These are phyloP conservation scores for Forbesichthys agassizii DNA, from an alignment of 2,113 vertebrate genomes.

Conservation along the genomic window DNA sequence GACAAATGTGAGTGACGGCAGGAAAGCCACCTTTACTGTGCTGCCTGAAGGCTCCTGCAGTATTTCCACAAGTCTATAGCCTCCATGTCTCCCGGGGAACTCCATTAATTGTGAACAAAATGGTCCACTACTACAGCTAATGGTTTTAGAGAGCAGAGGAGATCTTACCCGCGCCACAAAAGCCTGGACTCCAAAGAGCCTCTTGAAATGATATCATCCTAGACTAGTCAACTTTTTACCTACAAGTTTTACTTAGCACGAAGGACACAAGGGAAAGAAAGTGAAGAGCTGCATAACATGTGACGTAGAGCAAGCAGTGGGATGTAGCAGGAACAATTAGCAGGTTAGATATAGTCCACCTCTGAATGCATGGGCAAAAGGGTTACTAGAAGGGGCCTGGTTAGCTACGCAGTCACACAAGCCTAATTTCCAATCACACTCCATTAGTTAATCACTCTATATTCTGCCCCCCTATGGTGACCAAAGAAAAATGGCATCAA, in stretches of 20 bases:
- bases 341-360: constrained; percentile 89
- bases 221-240: constrained; percentile 28
- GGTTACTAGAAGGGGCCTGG: constrained; percentile 73
- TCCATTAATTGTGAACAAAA: constrained; percentile 77
- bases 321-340: constrained; percentile 49
- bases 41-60: constrained; percentile 71
- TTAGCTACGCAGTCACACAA: constrained; percentile 64
- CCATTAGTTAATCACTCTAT: constrained; percentile 93
- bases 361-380: constrained; percentile 79
- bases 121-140: constrained; percentile 70
- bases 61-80: constrained; percentile 74
- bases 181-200: constrained; percentile 42
- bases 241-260: not conserved
- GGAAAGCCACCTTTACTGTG: constrained; percentile 72
- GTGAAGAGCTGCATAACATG: constrained; percentile 26
- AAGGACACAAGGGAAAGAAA: not conserved
- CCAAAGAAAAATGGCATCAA: constrained; percentile 79
- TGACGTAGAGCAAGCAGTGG: constrained; percentile 14
- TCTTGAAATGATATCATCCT: constrained; percentile 40
- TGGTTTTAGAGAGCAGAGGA: constrained; percentile 66
- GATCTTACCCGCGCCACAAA: constrained; percentile 41
- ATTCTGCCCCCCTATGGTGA: constrained; percentile 78
- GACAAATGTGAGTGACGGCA: constrained; percentile 79
- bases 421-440: constrained; percentile 84
- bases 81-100: constrained; percentile 70